A percentile compares a stretch with the other conserved stretches of the same genome.
Evolutionary conservation across 2,113 vertebrate genomes (phyloP).

Genomic region (Larimichthys polyactis): DNA sequence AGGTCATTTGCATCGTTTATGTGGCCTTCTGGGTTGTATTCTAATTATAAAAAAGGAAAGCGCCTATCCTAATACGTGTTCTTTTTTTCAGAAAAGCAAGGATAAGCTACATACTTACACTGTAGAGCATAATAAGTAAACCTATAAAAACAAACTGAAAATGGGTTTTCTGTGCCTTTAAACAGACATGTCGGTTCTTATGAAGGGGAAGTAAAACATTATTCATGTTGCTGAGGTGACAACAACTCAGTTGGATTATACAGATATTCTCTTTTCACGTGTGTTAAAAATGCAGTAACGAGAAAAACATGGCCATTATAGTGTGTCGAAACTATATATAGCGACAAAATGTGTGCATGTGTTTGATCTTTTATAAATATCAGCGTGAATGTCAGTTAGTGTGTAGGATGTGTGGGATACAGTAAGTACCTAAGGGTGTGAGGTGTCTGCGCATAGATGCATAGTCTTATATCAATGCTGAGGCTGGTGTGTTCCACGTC

Average conservation of each 20-base stretch:
- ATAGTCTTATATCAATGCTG: no score
- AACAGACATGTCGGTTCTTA: no score
- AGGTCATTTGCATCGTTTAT: slow-evolving; percentile 76
- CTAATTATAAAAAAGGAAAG: slow-evolving; percentile 46
- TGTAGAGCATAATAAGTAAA: neutral
- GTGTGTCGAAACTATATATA: neutral
- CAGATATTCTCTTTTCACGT: neutral
- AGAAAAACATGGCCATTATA: slow-evolving; percentile 3
- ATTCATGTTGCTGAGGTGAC: neutral
- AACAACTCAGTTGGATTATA: neutral
- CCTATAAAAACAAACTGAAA: neutral
- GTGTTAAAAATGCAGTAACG: neutral
- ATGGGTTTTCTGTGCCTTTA: neutral
- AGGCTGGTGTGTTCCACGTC: neutral
- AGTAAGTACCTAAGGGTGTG: neutral
- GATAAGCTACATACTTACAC: neutral
- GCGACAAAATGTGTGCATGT: slow-evolving; percentile 2
- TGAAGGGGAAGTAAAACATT: neutral
- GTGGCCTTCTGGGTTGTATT: slow-evolving; percentile 58
- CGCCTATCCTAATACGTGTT: neutral
- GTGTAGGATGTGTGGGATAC: neutral
- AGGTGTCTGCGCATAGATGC: no score
- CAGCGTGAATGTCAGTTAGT: neutral
- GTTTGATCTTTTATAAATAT: neutral
- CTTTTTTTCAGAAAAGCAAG: slow-evolving; percentile 8